Base-by-base conservation (phyloP, 2,888 invertebrate genomes). In the Archips xylosteana region DNA sequence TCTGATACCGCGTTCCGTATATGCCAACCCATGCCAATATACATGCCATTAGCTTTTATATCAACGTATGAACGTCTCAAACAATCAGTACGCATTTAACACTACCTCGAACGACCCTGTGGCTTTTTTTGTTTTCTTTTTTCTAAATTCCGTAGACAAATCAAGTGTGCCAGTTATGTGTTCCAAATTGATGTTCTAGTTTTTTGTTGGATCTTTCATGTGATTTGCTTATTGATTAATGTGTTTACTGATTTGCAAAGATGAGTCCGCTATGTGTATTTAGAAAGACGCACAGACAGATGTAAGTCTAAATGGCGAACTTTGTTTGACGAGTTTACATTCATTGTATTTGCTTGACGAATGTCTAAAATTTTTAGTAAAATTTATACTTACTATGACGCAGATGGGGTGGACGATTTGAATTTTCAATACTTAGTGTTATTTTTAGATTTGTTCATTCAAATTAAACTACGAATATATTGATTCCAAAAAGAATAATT, bases 211-310 rank as follows among this genome's bases (percentile, higher is more conserved):
- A 47, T 32, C 15, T 42, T 63, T 8, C 23, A 47, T 32, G 47
- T 47, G 32, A 36, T 51, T 51, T 60, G 13, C 13, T 36, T 39
- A 3, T n/a, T 15, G 51, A 15, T 65, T 65, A 15, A 36, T 65
- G 51, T 65, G 65, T 51, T 47, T 36, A 51, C 9, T 36, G 13
- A 34, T 36, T n/a, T 15, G 36, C 49, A 39, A 59, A 75, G 76
- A 89, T 88, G 87, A 85, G 88, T 78, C 87, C 88, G 76, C 77
- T 87, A 71, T 75, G 80, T 12, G 85, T 81, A 15, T 78, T 87
- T 70, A 85, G 66, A 76, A 88, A 87, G 81, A 80, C 75, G 65
- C 81, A 83, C 49, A 80, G 81, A 71, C 81, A 85, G 75, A 79
- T 85, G 87, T 87, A 80, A 88, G 88, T 83, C 76, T 75, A 66